Conservation (phyloP, 2,797 vertebrate species). For the Phrynocephalus vlangalii region DNA sequence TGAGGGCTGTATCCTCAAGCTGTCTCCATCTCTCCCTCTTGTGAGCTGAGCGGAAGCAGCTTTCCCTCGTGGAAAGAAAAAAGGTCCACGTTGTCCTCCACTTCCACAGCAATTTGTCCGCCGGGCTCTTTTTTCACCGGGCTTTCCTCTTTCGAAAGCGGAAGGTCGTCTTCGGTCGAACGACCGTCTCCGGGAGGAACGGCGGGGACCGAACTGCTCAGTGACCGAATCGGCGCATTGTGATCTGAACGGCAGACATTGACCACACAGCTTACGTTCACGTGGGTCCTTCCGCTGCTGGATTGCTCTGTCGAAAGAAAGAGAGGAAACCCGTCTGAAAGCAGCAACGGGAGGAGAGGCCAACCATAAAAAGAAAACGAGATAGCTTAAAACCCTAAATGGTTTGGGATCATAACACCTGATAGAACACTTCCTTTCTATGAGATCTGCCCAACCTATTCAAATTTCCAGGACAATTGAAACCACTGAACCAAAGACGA, state of each 20-base stretch:
- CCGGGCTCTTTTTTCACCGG: constrained; percentile 32
- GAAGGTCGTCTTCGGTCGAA: constrained; percentile 48
- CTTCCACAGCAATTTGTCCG: constrained; percentile 37
- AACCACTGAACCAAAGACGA: too few relatives aligned
- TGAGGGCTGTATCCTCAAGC: constrained; percentile 28
- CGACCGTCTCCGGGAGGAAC: background rate
- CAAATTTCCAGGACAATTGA: too few relatives aligned
- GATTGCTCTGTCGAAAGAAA: constrained; percentile 63
- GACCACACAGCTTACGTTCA: constrained; percentile 76
- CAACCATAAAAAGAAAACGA: too few relatives aligned
- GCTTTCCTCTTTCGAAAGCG: constrained; percentile 73
- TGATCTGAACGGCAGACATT: constrained; percentile 68
- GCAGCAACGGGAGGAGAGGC: too few relatives aligned
- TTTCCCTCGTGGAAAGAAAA: constrained; percentile 46
- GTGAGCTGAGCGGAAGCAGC: constrained; percentile 63
- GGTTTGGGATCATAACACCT: too few relatives aligned
- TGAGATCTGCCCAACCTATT: too few relatives aligned
- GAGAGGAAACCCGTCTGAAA: background rate
- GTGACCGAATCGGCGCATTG: constrained; percentile 55
- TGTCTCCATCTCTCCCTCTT: constrained; percentile 62
- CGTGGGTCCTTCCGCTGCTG: constrained; percentile 52
- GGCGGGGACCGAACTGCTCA: accelerated
- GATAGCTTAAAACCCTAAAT: too few relatives aligned
- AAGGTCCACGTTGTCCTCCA: constrained; percentile 44
- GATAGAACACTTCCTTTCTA: too few relatives aligned